A percentile compares a stretch with the other conserved stretches of the same genome.
phyloP scores from a whole-genome alignment of 2,797 vertebrate species.

The Hirundo rustica region DNA sequence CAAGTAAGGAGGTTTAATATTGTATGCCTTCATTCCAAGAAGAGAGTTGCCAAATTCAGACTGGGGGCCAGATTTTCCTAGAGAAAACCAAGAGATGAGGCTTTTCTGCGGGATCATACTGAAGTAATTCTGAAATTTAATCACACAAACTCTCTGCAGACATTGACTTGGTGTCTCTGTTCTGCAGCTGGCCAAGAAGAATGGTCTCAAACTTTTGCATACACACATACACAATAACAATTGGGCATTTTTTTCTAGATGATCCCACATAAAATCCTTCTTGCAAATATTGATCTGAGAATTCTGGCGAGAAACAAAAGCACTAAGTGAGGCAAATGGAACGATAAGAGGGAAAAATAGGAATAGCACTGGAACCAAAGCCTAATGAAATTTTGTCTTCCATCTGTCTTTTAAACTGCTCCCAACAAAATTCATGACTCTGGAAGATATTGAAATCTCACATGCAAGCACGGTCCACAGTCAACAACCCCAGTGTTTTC shows the following conservation, averaged over 20 bases:
- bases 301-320: neutral
- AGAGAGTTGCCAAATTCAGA: neutral
- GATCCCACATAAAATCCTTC: neutral
- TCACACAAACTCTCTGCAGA: neutral
- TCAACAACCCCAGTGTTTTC: neutral
- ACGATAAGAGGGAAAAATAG: neutral
- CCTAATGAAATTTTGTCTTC: neutral
- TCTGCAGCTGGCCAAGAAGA: neutral
- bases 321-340: neutral
- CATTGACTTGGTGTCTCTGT: neutral
- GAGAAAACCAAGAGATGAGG: neutral
- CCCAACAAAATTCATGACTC: neutral
- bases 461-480: neutral
- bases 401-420: neutral
- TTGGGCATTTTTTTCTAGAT: neutral
- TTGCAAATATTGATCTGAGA: neutral
- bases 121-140: neutral
- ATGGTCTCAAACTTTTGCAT: neutral
- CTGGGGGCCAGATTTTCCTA: neutral
- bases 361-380: neutral
- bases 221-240: neutral
- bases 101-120: neutral
- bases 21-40: neutral
- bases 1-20: neutral
- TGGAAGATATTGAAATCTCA: neutral